Base-by-base conservation (phyloP, 2,797 vertebrate species). In the Neosilurus hyrtlii region DNA sequence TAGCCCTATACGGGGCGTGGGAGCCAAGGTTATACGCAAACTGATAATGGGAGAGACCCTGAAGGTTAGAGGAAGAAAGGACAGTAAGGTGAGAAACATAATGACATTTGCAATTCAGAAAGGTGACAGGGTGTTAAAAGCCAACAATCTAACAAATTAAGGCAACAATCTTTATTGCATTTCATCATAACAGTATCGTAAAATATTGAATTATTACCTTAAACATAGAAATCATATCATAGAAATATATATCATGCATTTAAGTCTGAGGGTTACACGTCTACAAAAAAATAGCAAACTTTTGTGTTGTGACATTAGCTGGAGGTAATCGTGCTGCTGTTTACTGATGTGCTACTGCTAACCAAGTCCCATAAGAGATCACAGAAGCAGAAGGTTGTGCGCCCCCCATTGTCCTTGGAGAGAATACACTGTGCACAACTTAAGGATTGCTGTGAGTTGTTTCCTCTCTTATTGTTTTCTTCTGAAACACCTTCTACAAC, bases 341-440 rank as follows among this genome's bases (percentile, higher is more conserved):
- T 97, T 91, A 94, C 96, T 0, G 96, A 97, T 2, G 92, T 96
- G 35, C 91, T 97, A 54, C 91, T 97, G 57, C 88, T 97, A 86
- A 95, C 96, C 81, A 96, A 96, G 92, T 89, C 89, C 37, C 95
- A 92, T 57, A 96, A 95, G 90, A 96, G 93, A 90, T 90, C 87
- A 0, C 95, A 95, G 83, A 91, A 89, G 74, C 93, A 94, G 87
- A 96, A 94, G 88, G 92, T 96, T 80, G 91, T 95, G 68, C 94
- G 93, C 0, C 94, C 96, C 71, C 96, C 96, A 9, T 88, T 96
- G 87, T 90, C 93, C 85, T 90, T 97, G 62, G 95, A 96, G 88
- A 95, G 92, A 90, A 92, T 91, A 0, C 86, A 87, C 30, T 96
- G 94, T 87, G 81, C 81, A 2, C 82, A 90, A 0, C 90, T 96